A percentile compares a stretch with the other conserved stretches of the same genome.
Conservation (phyloP, 2,113 vertebrate genomes). For the Ochotona curzoniae region DNA sequence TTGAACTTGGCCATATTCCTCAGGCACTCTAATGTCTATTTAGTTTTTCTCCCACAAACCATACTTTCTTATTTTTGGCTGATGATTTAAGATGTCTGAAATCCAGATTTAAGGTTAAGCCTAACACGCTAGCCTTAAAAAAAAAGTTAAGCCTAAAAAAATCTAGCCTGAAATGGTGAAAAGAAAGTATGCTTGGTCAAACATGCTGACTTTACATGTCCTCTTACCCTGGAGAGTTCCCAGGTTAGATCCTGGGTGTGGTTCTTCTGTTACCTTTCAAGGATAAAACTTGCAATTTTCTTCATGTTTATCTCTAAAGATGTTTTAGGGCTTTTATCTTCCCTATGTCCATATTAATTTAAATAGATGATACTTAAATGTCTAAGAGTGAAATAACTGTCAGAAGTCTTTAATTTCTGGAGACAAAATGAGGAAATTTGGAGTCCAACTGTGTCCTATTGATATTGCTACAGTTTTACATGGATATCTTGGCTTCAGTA, state of each 20-base stretch:
- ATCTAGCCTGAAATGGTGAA: background rate
- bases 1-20: slow-evolving; percentile 30
- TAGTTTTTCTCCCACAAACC: background rate
- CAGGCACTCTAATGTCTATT: background rate
- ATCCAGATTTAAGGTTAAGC: slow-evolving; percentile 45
- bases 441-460: slow-evolving; percentile 74
- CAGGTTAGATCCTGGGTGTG: background rate
- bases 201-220: background rate
- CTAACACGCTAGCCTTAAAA: background rate
- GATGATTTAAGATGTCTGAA: slow-evolving; percentile 49
- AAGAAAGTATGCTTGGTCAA: slow-evolving; percentile 11
- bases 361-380: slow-evolving; percentile 60
- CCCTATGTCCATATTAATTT: slow-evolving; percentile 30
- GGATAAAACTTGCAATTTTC: slow-evolving; percentile 25
- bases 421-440: slow-evolving; percentile 67
- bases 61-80: slow-evolving; percentile 24
- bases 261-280: slow-evolving; percentile 36
- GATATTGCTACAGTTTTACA: slow-evolving; percentile 82
- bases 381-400: slow-evolving; percentile 33
- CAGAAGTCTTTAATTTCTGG: slow-evolving; percentile 49
- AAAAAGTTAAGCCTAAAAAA: too few relatives aligned
- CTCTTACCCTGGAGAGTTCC: background rate
- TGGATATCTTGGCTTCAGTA: slow-evolving; percentile 77
- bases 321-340: slow-evolving; percentile 17
- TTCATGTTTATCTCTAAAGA: slow-evolving; percentile 12